A percentile compares a stretch with the other conserved stretches of the same genome.
Evolutionary conservation across 64 coral and sea anemone species (phyloP).

Genomic region (Montipora cactus): DNA sequence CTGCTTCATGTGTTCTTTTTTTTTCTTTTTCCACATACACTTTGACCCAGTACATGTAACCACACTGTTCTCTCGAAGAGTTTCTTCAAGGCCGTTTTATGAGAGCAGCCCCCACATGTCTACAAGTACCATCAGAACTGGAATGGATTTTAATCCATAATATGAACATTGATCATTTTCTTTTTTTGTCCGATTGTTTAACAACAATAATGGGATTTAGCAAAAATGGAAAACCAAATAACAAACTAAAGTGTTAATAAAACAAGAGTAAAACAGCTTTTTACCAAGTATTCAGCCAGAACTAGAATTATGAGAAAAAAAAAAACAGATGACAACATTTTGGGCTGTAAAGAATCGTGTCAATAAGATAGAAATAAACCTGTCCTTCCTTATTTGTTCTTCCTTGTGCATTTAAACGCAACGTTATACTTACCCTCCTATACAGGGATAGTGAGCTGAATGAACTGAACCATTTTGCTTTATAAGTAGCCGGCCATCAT

Average conservation of each 20-base stretch:
- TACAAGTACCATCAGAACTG: constrained; percentile 62
- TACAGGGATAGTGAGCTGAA: no score
- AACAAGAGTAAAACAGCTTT: no score
- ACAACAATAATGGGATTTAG: no score
- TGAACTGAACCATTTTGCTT: no score
- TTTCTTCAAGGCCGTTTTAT: no score
- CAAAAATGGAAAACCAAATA: no score
- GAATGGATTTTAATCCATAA: neutral
- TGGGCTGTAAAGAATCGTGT: constrained; percentile 4
- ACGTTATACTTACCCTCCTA: no score
- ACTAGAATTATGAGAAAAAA: no score
- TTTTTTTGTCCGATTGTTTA: no score
- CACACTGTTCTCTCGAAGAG: no score
- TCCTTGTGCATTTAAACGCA: neutral
- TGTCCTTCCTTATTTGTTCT: constrained; percentile 10
- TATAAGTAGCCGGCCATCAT: constrained; percentile 50
- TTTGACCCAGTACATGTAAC: constrained; percentile 29
- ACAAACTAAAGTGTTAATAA: neutral
- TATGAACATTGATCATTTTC: no score
- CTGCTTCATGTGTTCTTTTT: constrained; percentile 55
- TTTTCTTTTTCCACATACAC: constrained; percentile 34
- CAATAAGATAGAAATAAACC: constrained; percentile 10
- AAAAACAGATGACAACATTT: neutral
- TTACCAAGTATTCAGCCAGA: no score
- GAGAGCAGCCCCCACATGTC: neutral